These are phyloP conservation scores for Pristionchus japonicus DNA, from an alignment of 2,888 invertebrate genomes.

Conservation along the genomic window DNA sequence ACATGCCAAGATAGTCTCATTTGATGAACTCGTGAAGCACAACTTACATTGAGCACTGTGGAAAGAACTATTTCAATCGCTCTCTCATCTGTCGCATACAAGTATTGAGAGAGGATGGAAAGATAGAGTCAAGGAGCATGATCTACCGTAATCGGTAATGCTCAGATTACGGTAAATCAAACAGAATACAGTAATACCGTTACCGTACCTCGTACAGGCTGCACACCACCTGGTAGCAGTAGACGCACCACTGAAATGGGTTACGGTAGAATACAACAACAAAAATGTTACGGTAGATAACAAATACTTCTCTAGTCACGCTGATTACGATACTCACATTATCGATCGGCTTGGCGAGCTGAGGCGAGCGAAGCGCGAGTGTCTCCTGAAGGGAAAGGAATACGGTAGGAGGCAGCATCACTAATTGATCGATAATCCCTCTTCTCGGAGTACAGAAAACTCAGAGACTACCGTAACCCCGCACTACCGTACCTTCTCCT, in stretches of 20 bases:
- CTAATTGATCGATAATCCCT: background rate
- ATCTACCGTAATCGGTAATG: too few relatives aligned
- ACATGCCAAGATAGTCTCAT: too few relatives aligned
- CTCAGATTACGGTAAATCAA: background rate
- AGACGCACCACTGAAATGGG: constrained; percentile 2
- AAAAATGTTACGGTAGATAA: background rate
- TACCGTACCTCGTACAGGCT: constrained; percentile 13
- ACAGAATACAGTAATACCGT: too few relatives aligned
- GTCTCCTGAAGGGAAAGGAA: background rate
- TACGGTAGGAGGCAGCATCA: background rate
- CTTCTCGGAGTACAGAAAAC: too few relatives aligned
- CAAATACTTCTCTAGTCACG: background rate
- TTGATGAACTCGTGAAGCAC: too few relatives aligned
- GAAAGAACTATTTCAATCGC: too few relatives aligned
- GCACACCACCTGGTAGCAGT: constrained; percentile 33
- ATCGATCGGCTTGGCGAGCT: background rate
- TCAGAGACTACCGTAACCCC: too few relatives aligned
- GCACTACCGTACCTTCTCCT: background rate
- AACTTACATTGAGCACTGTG: too few relatives aligned
- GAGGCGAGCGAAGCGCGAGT: constrained; percentile 24
- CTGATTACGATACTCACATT: background rate
- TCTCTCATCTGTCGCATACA: too few relatives aligned
- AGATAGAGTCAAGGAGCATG: too few relatives aligned
- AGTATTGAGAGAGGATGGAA: too few relatives aligned
- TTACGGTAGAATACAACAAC: background rate